Evolutionary conservation across 2,797 vertebrate genomes (phyloP), one percentile per base, ranked within the genome.

Genomic region (Florisuga fusca): DNA sequence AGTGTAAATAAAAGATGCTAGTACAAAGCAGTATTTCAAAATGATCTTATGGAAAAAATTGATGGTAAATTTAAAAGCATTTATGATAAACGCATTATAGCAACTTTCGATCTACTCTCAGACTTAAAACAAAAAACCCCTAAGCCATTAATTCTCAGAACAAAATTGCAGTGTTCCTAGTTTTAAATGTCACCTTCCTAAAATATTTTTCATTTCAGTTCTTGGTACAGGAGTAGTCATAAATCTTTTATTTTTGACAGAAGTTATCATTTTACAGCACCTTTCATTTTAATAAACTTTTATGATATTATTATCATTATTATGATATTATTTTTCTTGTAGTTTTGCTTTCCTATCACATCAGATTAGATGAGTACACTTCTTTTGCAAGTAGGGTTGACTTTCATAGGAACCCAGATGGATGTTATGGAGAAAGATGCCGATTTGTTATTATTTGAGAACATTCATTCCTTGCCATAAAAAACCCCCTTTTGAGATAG

Each of bases 1-100:
- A 80, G 73, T 94, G 93, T 86, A 92, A 94, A 74, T 33, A 85
- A 89, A n/a, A 93, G n/a, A 88, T 73, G 8, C 38, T 78, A 36
- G 21, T 66, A 93, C 6, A 89, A 82, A 84, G 53, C 25, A 89
- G 18, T 59, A 26, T 38, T 84, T 87, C 61, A 85, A 12, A 94
- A 51, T 46, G 82, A 87, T 43, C 26, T 92, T 68, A 75, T 3
- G 7, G 59, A 72, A 89, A 22, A 57, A 36, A 57, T 45, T 36
- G 18, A 76, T 12, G 3, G 62, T 11, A 74, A 75, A 72, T 94
- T 92, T 48, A 77, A 69, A 38, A 91, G 53, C 41, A 72, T 57
- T 90, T 71, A 50, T 15, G n/a, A 2, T 26, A 93, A 11, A 51
- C 62, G 58, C 19, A 45, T 62, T 54, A 54, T 12, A 66, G 61